Percentiles rank a stretch among this genome's conserved stretches.
Conservation (phyloP, 2,113 vertebrate species). For the Sylvietta virens region DNA sequence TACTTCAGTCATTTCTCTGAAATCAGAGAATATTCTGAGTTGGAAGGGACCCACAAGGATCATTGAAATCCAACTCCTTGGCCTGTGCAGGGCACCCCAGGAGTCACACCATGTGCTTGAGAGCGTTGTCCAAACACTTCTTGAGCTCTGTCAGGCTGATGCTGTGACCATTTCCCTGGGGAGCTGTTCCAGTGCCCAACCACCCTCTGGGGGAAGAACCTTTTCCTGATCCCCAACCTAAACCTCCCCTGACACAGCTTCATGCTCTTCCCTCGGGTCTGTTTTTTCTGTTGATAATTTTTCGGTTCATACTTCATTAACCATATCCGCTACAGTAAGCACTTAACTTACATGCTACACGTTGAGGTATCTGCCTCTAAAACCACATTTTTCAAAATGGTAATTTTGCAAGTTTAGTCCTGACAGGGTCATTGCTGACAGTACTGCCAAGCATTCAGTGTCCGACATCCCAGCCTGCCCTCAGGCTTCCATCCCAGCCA, state of each 20-base stretch:
- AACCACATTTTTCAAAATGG: accelerated
- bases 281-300: not conserved
- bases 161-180: not conserved
- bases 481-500: not conserved
- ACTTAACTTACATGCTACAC: not conserved
- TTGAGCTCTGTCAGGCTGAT: not conserved
- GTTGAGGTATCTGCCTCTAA: not conserved
- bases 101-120: not conserved
- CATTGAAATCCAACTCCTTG: accelerated
- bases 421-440: not conserved
- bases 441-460: accelerated
- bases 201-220: not conserved
- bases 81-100: not conserved
- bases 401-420: not conserved
- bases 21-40: not conserved
- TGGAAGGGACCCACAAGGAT: not conserved
- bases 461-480: not conserved
- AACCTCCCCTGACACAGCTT: not conserved
- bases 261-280: accelerated
- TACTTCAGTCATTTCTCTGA: not conserved
- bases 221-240: not conserved
- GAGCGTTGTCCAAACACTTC: accelerated
- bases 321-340: accelerated
- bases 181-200: not conserved
- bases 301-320: not conserved